A percentile compares a stretch with the other conserved stretches of the same genome.
Conservation (phyloP, 2,888 invertebrate species). For the Clusia tigrina region DNA sequence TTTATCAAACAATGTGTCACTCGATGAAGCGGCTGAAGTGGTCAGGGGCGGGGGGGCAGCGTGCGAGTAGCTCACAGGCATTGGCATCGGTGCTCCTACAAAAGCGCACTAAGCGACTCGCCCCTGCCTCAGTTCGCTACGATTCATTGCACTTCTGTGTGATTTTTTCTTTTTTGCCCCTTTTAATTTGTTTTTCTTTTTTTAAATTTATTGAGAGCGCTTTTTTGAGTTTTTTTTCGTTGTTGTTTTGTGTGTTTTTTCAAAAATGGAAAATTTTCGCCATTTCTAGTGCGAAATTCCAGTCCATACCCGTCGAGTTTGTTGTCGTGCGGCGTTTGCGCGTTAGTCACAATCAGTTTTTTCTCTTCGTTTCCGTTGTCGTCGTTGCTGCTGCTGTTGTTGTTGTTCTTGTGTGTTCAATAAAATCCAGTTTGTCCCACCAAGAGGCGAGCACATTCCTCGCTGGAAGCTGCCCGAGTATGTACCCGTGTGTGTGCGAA, state of each 20-base stretch:
- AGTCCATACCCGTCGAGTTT: neutral
- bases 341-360: neutral
- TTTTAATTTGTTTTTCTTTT: neutral
- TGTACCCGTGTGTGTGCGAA: no score
- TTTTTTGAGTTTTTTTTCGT: neutral
- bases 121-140: neutral
- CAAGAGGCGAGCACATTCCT: no score
- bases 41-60: no score
- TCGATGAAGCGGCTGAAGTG: neutral
- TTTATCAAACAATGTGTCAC: neutral
- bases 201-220: neutral
- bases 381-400: no score
- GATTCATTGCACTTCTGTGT: neutral
- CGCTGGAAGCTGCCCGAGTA: no score
- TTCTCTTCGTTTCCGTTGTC: neutral
- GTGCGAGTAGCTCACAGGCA: no score
- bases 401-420: neutral
- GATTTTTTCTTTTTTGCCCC: neutral
- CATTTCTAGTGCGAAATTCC: constrained; percentile 1
- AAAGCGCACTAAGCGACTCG: neutral
- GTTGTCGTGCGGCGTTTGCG: no score
- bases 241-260: neutral
- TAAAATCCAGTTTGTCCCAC: no score
- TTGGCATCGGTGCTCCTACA: neutral
- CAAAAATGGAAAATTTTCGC: neutral